Base-by-base conservation (phyloP, 2,888 invertebrate genomes). In the Mimachlamys varia region DNA sequence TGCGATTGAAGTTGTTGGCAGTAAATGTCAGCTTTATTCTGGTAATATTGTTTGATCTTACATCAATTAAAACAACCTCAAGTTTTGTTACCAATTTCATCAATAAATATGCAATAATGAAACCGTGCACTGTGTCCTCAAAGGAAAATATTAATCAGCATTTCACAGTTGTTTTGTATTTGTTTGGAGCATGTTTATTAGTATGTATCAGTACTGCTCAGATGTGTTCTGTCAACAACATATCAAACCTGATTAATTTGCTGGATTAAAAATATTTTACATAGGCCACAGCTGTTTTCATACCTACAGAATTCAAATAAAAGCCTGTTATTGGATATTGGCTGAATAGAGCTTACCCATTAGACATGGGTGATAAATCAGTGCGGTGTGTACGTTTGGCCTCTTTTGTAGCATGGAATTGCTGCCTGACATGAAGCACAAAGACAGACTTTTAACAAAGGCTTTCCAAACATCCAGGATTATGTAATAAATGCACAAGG, bases 401-500 rank as follows among this genome's bases (percentile, higher is more conserved):
- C 58, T 58, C 19, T 58, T 58, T 58, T 76, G 76, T 76, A 76
- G 2, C 33, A 33, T 12, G 15, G 76, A 76, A 76, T 76, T 2
- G 33, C 76, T 76, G 33, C 33, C 76, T 27, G 10, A 76, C 76
- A 76, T 76, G 76, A 76, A 76, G 17, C 76, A 76, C 76, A 76
- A 76, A 76, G 76, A 76, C 76, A 76, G 76, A 17, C 76, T 7
- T 76, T 22, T 76, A 76, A 76, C 76, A 76, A 76, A 76, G 33
- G 76, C 76, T 76, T 76, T 76, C 76, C 22, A 76, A 76, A 22
- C 33, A 15, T 58, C 76, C 76, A 12, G 13, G 76, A 76, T 76
- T 76, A 76, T 76, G 76, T 76, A 76, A 76, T 76, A 76, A 76
- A 76, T 76, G 76, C 76, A 76, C 76, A 27, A 27, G 76, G 76